Base-by-base conservation (phyloP, 1,140 invertebrate species). In the Microplitis mediator region DNA sequence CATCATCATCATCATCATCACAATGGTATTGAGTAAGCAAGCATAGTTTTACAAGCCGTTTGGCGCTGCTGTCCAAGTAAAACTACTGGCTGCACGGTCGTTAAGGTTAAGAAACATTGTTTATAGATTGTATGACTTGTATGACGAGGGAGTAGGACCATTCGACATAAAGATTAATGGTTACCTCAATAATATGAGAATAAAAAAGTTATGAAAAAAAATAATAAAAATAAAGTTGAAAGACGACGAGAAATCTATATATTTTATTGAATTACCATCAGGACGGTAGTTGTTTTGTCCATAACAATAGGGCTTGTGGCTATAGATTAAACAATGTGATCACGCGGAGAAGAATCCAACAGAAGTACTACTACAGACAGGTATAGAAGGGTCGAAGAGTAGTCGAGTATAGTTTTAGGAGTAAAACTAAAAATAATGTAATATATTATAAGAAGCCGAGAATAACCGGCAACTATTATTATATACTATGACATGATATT, bases 121-220 rank as follows among this genome's bases (percentile, higher is more conserved):
- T 73, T 67, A 74, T 74, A 51, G 67, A 74, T 66, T 62, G 35
- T 69, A 70, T 74, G 72, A 74, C 72, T 23, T 23, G 23, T 23
- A 23, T 23, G 23, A 2, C 23, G 2, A 23, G 23, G 23, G 23
- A 23, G 23, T 62, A 74, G 45, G 64, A 60, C 11, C 39, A 64
- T 70, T 70, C 60, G 72, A 70, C 72, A 74, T 23, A 23, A 23
- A 70, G 72, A 74, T 74, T 74, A 74, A 74, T 74, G 72, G 72
- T 68, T 51, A 35, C 13, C 35, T 36, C 11, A 64, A 64, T 0
- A 64, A 64, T 14, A 45, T 45, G 3, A 45, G 11, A 5, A 45
- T 45, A 11, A 45, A 45, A 45, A 6, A 45, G 11, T n/a, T 13
- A 13, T 3, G 13, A 23, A 56, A 3, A 5, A 34, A 14, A 31